These are phyloP conservation scores for Notothenia coriiceps DNA, from an alignment of 2,113 vertebrate genomes.

Conservation along the genomic window DNA sequence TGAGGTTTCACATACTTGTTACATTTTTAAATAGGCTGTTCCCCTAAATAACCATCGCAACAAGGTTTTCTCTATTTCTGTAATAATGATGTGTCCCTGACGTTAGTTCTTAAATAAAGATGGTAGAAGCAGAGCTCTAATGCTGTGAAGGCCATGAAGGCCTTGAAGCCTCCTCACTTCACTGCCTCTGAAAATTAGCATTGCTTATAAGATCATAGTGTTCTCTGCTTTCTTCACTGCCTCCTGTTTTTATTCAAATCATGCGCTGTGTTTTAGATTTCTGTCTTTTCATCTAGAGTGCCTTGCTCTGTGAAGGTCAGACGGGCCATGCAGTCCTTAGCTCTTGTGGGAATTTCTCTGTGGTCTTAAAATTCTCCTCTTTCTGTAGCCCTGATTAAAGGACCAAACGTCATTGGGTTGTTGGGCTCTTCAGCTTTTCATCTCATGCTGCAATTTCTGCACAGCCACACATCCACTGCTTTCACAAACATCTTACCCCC, in stretches of 20 bases:
- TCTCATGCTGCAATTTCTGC: conserved; percentile 22
- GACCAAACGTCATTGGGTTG: conserved; percentile 9
- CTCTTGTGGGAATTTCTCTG: conserved; percentile 43
- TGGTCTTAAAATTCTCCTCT: conserved; percentile 21
- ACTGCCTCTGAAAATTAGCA: conserved; percentile 45
- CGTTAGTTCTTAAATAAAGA: conserved; percentile 30
- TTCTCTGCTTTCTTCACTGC: conserved; percentile 15
- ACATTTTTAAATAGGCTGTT: not conserved
- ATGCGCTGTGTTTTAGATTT: conserved; percentile 31
- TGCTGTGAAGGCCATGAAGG: conserved; percentile 30
- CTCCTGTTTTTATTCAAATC: conserved; percentile 50
- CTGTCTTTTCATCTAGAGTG: conserved; percentile 38
- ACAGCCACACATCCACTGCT: conserved; percentile 16
- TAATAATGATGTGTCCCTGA: conserved; percentile 21
- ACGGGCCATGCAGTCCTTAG: not conserved
- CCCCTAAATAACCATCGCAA: not conserved
- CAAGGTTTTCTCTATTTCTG: conserved; percentile 4
- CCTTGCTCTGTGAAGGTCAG: conserved; percentile 42
- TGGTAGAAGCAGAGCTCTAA: not conserved
- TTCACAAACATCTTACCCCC: conserved; percentile 38
- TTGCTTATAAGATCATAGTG: conserved; percentile 30
- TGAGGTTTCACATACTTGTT: not conserved
- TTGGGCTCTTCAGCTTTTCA: conserved; percentile 4
- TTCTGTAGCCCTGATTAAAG: conserved; percentile 42
- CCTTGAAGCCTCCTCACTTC: conserved; percentile 37